Percentiles rank a stretch among this genome's conserved stretches.
These are phyloP conservation scores for Chamaea fasciata DNA, from an alignment of 2,113 vertebrate genomes.

Conservation along the genomic window DNA sequence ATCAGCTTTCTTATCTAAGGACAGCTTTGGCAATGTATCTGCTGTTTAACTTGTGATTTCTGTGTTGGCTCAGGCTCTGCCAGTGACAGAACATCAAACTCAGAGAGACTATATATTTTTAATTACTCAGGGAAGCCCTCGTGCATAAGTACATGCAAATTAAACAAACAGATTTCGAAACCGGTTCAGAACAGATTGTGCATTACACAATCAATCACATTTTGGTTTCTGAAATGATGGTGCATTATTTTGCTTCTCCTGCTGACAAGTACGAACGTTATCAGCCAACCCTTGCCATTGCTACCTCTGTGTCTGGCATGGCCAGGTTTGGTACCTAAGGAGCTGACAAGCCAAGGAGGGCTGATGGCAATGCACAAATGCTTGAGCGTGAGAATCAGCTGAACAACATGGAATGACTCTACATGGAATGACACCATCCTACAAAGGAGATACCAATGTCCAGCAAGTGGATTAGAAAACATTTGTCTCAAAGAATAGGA, in stretches of 20 bases:
- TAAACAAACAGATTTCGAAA: constrained; percentile 22
- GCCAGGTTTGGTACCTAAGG: neutral
- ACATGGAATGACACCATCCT: neutral
- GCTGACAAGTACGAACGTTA: neutral
- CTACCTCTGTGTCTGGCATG: neutral
- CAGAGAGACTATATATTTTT: constrained; percentile 45
- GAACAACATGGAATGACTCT: neutral
- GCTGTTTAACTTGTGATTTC: constrained; percentile 43
- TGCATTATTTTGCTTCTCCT: neutral
- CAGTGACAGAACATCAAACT: constrained; percentile 48
- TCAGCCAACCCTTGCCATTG: neutral
- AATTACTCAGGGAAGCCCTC: constrained; percentile 56
- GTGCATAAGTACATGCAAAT: constrained; percentile 49
- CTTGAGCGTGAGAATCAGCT: neutral
- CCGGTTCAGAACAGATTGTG: neutral
- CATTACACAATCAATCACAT: constrained; percentile 18
- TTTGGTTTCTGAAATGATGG: neutral
- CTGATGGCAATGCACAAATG: neutral
- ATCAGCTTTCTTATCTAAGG: constrained; percentile 45
- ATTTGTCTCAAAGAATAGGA: neutral
- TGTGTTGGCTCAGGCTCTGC: constrained; percentile 12
- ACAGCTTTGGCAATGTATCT: constrained; percentile 42
- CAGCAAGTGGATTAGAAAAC: neutral
- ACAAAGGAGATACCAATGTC: neutral
- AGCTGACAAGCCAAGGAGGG: neutral